phyloP scores from a whole-genome alignment of 1,140 invertebrate genomes.

The Papilio dardanus region DNA sequence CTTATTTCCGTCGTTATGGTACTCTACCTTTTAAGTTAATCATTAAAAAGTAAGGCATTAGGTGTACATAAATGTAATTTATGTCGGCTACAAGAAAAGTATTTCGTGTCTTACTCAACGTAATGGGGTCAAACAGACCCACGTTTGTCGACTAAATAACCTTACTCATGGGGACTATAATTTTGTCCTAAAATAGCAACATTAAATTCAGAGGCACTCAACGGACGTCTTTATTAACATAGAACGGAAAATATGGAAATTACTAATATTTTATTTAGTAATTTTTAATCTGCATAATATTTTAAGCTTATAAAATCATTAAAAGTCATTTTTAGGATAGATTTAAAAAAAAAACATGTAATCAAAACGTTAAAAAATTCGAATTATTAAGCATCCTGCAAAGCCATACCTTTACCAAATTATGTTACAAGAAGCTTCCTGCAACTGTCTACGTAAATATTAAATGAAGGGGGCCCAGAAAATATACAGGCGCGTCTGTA shows the following conservation, averaged over 20 bases:
- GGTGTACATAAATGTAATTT: constrained; percentile 24
- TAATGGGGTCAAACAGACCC: constrained; percentile 17
- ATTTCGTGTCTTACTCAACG: constrained; percentile 15
- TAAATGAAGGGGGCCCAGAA: background rate
- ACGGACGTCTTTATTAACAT: background rate
- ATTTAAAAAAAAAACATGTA: too few relatives aligned
- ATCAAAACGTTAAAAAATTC: too few relatives aligned
- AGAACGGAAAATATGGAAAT: background rate
- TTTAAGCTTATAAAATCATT: too few relatives aligned
- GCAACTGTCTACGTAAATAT: background rate
- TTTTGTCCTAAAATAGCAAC: constrained; percentile 16
- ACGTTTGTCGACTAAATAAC: constrained; percentile 26
- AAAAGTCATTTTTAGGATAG: too few relatives aligned
- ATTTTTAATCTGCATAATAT: too few relatives aligned
- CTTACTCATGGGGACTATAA: constrained; percentile 10
- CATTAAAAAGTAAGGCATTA: constrained; percentile 20
- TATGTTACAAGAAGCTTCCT: too few relatives aligned
- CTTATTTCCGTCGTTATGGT: background rate
- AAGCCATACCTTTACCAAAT: too few relatives aligned
- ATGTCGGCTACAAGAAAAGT: constrained; percentile 18
- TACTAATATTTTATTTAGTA: background rate
- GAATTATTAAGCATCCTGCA: too few relatives aligned
- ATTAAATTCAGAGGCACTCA: constrained; percentile 1
- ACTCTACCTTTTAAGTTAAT: constrained; percentile 8
- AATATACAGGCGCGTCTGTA: background rate